Conservation (phyloP, 2,797 vertebrate genomes). For the Thamnophis elegans region DNA sequence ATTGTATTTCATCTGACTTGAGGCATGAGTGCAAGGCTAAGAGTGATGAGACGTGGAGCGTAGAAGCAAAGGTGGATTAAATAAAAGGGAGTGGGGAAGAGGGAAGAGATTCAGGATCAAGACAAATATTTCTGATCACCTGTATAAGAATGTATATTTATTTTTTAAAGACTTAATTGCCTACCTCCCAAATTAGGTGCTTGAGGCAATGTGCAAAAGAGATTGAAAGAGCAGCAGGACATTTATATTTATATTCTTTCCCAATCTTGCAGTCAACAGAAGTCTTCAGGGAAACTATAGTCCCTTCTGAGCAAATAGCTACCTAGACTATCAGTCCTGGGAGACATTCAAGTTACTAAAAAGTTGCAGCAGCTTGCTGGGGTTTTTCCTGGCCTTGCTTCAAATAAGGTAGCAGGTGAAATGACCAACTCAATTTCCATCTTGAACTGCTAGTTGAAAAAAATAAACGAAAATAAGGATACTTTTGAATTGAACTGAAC, state of each 20-base stretch:
- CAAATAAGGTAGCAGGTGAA: not conserved
- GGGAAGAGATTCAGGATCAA: not conserved
- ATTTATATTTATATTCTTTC: not conserved
- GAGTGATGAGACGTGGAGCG: slow-evolving; percentile 14
- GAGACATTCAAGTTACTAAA: not conserved
- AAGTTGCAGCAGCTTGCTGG: not conserved
- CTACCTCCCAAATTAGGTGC: not conserved
- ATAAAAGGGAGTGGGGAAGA: slow-evolving; percentile 1
- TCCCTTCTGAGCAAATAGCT: not conserved
- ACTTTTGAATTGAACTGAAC: not conserved
- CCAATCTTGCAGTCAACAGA: not conserved
- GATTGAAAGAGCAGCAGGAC: not conserved
- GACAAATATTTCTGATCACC: slow-evolving; percentile 1
- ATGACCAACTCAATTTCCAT: not conserved
- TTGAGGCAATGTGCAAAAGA: not conserved
- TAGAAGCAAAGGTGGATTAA: not conserved
- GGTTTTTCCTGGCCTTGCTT: not conserved
- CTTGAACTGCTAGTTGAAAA: not conserved
- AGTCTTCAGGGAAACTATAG: not conserved
- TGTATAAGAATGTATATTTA: not conserved
- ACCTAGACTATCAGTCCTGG: not conserved
- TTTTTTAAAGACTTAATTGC: not conserved
- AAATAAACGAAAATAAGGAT: not conserved
- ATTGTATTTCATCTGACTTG: slow-evolving; percentile 27
- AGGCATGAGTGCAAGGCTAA: slow-evolving; percentile 7